Conservation (phyloP, 2,797 vertebrate species). For the Eulemur mongoz region DNA sequence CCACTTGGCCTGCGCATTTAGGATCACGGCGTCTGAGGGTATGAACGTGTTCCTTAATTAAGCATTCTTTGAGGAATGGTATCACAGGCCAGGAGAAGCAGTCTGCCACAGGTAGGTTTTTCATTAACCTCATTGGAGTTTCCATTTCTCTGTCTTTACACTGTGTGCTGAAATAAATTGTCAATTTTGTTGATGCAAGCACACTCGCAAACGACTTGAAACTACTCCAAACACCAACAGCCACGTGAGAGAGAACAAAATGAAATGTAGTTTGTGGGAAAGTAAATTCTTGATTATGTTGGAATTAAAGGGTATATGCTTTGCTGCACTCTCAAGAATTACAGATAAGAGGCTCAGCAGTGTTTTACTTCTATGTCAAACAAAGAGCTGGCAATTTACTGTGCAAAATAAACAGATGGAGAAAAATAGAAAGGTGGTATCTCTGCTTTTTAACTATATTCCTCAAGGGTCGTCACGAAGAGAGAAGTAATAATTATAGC, state of each 20-base stretch:
- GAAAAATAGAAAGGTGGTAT: constrained; percentile 54
- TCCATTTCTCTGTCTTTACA: constrained; percentile 57
- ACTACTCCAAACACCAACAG: constrained; percentile 60
- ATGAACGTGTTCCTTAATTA: constrained; percentile 5
- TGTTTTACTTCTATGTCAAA: constrained; percentile 44
- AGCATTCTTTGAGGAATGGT: constrained; percentile 14
- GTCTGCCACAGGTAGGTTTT: constrained; percentile 13
- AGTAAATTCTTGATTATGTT: constrained; percentile 68
- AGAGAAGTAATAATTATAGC: constrained; percentile 58
- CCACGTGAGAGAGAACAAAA: constrained; percentile 47
- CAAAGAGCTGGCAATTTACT: constrained; percentile 57
- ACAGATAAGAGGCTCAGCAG: constrained; percentile 1
- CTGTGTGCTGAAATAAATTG: constrained; percentile 37
- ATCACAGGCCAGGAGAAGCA: background rate
- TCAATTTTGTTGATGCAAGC: constrained; percentile 67
- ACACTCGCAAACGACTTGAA: constrained; percentile 56
- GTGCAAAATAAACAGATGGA: constrained; percentile 50
- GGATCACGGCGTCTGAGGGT: background rate
- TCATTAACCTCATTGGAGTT: constrained; percentile 49
- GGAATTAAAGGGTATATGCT: constrained; percentile 69
- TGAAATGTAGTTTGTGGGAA: constrained; percentile 50
- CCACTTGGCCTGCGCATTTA: constrained; percentile 25
- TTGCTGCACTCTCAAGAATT: constrained; percentile 62
- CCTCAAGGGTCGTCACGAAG: constrained; percentile 4
- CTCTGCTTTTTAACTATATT: constrained; percentile 57